These are phyloP conservation scores for Mungos mungo DNA, from an alignment of 2,113 vertebrate genomes.

Conservation along the genomic window DNA sequence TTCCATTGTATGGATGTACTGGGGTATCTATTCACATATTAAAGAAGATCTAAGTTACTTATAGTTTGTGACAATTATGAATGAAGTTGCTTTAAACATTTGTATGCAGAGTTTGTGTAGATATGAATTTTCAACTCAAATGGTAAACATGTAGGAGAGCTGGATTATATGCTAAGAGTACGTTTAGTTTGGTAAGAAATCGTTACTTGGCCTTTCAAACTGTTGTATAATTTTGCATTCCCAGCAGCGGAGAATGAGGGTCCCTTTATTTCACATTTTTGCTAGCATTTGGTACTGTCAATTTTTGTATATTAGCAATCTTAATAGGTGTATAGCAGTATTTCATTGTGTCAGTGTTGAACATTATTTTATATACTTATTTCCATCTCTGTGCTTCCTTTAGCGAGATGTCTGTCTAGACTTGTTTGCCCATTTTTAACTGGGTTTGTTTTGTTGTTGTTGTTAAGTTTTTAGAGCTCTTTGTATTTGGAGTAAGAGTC, in stretches of 20 bases:
- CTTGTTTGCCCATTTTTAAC: background rate
- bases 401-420: background rate
- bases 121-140: background rate
- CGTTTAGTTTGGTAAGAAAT: background rate
- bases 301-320: background rate
- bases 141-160: background rate
- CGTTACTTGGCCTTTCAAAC: background rate
- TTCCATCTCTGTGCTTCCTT: background rate
- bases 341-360: background rate
- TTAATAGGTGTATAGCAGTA: background rate
- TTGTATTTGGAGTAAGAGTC: background rate
- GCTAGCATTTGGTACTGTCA: background rate
- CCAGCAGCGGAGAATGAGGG: background rate
- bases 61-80: background rate
- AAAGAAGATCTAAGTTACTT: background rate
- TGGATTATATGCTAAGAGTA: background rate
- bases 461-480: background rate
- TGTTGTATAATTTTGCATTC: background rate
- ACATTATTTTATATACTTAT: background rate
- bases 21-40: background rate
- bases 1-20: background rate
- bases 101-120: background rate
- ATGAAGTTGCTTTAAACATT: background rate
- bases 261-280: background rate
- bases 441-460: background rate